Percentiles rank a stretch among this genome's conserved stretches.
Conservation (phyloP, 2,797 vertebrate species). For the Moxostoma hubbsi region DNA sequence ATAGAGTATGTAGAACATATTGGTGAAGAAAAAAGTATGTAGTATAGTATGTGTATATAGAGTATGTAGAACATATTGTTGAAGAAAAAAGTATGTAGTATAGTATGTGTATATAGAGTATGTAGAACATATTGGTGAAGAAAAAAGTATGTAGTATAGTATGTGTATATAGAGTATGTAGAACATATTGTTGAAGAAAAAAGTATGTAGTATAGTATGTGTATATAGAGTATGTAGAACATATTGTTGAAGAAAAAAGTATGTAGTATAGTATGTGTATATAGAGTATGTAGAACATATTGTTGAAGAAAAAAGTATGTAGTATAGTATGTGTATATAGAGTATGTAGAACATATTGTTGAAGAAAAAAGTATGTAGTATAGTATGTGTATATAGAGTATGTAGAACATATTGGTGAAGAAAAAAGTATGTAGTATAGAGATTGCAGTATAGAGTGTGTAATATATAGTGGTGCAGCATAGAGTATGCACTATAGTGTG, state of each 20-base stretch:
- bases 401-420: no score
- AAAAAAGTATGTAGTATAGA: no score
- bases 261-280: not conserved
- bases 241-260: no score
- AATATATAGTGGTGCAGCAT: not conserved
- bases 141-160: not conserved
- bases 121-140: not conserved
- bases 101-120: no score
- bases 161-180: not conserved
- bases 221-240: not conserved
- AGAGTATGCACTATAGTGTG: no score
- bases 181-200: not conserved
- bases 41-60: not conserved
- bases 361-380: no score
- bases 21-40: not conserved
- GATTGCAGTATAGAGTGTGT: not conserved
- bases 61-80: no score
- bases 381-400: no score
- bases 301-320: not conserved
- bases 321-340: not conserved
- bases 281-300: not conserved
- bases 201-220: not conserved
- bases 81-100: not conserved
- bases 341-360: no score
- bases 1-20: no score